These are phyloP conservation scores for Calephelis perditalis DNA, from an alignment of 2,888 invertebrate genomes.

Conservation along the genomic window DNA sequence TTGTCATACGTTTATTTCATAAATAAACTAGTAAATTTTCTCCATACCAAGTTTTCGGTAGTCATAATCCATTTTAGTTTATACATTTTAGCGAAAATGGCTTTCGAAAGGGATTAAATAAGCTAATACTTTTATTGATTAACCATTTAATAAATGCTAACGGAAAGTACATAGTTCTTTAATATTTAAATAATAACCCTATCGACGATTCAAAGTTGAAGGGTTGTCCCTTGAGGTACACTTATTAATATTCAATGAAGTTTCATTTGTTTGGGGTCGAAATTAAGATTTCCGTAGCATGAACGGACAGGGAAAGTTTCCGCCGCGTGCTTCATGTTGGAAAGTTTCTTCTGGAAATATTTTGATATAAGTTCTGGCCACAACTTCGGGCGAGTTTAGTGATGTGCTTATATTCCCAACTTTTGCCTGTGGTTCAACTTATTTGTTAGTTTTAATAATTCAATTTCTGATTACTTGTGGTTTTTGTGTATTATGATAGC, in stretches of 20 bases:
- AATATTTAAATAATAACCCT: slow-evolving; percentile 11
- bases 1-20: too few relatives aligned
- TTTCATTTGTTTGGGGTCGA: slow-evolving; percentile 30
- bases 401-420: neutral
- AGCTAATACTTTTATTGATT: neutral
- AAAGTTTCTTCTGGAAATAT: slow-evolving; percentile 9
- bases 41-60: too few relatives aligned
- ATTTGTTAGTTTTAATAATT: too few relatives aligned
- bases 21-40: too few relatives aligned
- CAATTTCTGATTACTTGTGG: too few relatives aligned
- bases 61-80: too few relatives aligned
- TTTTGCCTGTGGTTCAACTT: too few relatives aligned
- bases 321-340: slow-evolving; percentile 20
- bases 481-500: too few relatives aligned
- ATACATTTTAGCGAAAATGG: neutral
- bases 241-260: slow-evolving; percentile 35
- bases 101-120: neutral
- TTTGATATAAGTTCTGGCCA: neutral
- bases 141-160: slow-evolving; percentile 7
- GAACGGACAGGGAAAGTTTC: slow-evolving; percentile 24
- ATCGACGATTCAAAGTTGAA: slow-evolving; percentile 9
- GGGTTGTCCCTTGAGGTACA: slow-evolving; percentile 21
- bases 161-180: slow-evolving; percentile 2
- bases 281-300: slow-evolving; percentile 26
- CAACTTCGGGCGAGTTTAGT: slow-evolving; percentile 6